Evolutionary conservation across 2,113 vertebrate species (phyloP), one percentile per base, ranked within the genome.

Genomic region (Dasyprocta punctata): DNA sequence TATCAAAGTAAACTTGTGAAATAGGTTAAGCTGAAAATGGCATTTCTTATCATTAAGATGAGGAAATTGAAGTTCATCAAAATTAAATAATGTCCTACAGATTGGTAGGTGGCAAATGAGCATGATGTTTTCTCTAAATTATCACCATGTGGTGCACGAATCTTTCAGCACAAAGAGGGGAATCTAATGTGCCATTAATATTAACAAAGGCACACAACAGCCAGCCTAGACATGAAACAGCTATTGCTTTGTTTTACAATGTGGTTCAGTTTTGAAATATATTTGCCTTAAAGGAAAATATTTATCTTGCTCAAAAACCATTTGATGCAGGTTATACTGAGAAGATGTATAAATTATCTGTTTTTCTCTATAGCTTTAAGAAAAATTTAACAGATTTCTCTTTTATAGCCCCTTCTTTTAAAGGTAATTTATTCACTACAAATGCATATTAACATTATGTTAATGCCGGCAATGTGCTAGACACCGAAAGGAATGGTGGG

Each of bases 391-490:
- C 52, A 83, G 11, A 81, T 92, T 93, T 80, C 54, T 63, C 78
- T 92, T 87, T 87, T 17, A 44, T 81, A 85, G 19, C 49, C 91
- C 36, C n/a, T 87, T 92, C 95, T 92, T 28, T 77, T 73, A 93
- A 91, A 78, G 52, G 56, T 69, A 65, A 94, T 86, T 92, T 95
- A 86, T 93, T 88, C 38, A 92, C 95, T 84, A 96, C 82, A 93
- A 87, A 61, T 60, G 24, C 13, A 83, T 58, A 63, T 73, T 88
- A 97, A 92, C 73, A 71, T 90, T 71, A 86, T 78, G n/a, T 77
- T 93, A 88, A 77, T 65, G 71, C 67, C 92, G 84, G 90, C 86
- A 91, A 28, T 84, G 63, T 98, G 96, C 58, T 52, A 98, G 96
- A 75, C 13, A 67, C 63, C 78, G 65, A 89, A 86, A 89, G 49